A percentile compares a stretch with the other conserved stretches of the same genome.
phyloP scores from a whole-genome alignment of 1,140 invertebrate species.

The Zaprionus nigranus region DNA sequence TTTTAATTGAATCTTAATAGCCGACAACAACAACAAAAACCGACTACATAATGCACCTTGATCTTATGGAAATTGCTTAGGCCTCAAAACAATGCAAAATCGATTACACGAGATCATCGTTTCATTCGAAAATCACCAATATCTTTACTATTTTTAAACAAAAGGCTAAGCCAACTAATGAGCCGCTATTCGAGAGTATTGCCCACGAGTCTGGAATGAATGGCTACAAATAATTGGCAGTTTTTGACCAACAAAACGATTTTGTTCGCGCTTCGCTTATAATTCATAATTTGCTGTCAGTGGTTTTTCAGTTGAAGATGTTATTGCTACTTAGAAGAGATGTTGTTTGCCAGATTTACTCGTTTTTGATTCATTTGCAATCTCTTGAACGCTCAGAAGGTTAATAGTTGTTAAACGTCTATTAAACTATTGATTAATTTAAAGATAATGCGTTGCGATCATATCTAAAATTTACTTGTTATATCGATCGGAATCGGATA shows the following conservation, averaged over 20 bases:
- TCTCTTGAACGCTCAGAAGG: constrained; percentile 74
- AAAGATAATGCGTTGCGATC: too few relatives aligned
- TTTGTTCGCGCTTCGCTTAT: constrained; percentile 69
- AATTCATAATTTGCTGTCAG: constrained; percentile 64
- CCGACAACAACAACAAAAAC: constrained; percentile 8
- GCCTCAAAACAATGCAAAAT: constrained; percentile 34
- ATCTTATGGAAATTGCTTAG: constrained; percentile 46
- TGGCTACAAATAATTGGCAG: constrained; percentile 67
- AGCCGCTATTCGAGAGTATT: constrained; percentile 16
- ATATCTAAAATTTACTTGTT: constrained; percentile 31
- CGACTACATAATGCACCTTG: constrained; percentile 36
- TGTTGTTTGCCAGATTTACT: constrained; percentile 5
- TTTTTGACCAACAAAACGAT: constrained; percentile 64
- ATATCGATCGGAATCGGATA: constrained; percentile 57
- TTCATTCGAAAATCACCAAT: background rate
- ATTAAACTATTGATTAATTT: constrained; percentile 77
- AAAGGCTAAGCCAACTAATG: constrained; percentile 39
- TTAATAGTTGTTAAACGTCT: constrained; percentile 78
- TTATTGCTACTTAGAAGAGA: constrained; percentile 48
- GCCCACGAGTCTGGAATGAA: constrained; percentile 48
- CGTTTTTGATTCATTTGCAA: constrained; percentile 69
- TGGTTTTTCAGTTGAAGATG: constrained; percentile 30
- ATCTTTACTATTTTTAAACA: constrained; percentile 36
- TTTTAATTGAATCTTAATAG: constrained; percentile 58
- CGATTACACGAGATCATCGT: constrained; percentile 30